These are phyloP conservation scores for Clangula hyemalis DNA, from an alignment of 2,797 vertebrate genomes.

Conservation along the genomic window DNA sequence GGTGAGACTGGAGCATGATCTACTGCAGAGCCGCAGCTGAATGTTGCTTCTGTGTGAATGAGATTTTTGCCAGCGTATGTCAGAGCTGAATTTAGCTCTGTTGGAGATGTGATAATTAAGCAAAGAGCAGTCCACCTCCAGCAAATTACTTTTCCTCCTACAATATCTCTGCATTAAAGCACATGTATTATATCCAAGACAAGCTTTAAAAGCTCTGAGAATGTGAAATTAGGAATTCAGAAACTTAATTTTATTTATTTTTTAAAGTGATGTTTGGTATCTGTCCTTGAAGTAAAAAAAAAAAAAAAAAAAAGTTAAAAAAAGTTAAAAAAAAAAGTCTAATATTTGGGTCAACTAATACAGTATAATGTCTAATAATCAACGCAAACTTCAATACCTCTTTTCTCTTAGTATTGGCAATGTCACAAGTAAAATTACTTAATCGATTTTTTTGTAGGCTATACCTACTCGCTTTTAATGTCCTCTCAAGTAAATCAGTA, in stretches of 20 bases:
- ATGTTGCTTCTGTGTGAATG: neutral
- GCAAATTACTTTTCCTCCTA: slow-evolving; percentile 39
- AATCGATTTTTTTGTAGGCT: neutral
- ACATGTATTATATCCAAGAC: neutral
- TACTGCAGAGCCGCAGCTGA: neutral
- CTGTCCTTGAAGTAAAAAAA: neutral
- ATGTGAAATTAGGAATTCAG: neutral
- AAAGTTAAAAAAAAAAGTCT: neutral
- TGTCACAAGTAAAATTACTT: neutral
- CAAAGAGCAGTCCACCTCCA: slow-evolving; percentile 33
- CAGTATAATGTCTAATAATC: neutral
- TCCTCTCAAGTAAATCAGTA: neutral
- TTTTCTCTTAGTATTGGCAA: neutral
- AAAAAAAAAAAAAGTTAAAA: neutral
- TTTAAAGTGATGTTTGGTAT: neutral
- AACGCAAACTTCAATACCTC: neutral
- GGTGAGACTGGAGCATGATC: neutral
- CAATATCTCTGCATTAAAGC: slow-evolving; percentile 1
- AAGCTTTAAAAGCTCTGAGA: neutral
- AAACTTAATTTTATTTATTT: neutral
- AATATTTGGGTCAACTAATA: neutral
- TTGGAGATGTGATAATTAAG: slow-evolving; percentile 26
- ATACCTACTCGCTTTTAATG: neutral
- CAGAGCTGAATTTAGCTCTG: slow-evolving; percentile 32
- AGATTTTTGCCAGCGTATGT: slow-evolving; percentile 5